phyloP scores from a whole-genome alignment of 2,113 vertebrate genomes.

The Spilogale gracilis region DNA sequence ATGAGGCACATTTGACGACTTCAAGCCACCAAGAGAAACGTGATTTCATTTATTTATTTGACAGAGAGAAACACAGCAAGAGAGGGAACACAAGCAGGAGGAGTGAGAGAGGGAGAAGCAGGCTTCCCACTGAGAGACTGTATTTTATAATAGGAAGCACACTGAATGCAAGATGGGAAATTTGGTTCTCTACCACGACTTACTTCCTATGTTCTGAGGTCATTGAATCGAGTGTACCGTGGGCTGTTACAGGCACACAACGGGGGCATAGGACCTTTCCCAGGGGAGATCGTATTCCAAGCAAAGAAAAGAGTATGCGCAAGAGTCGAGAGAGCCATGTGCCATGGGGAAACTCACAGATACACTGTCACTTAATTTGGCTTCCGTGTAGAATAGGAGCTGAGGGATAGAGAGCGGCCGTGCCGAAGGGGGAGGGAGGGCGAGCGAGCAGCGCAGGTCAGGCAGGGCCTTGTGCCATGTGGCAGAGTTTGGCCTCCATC shows the following conservation, averaged over 20 bases:
- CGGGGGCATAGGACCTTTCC: not conserved
- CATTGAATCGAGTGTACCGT: not conserved
- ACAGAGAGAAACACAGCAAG: no score
- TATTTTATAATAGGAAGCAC: no score
- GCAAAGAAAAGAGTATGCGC: not conserved
- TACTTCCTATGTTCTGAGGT: no score
- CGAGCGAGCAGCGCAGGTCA: not conserved
- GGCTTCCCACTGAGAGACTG: no score
- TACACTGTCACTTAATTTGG: not conserved
- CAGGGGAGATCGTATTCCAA: not conserved
- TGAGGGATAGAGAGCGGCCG: not conserved
- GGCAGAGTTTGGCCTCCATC: not conserved
- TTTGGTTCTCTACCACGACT: no score
- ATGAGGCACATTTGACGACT: not conserved
- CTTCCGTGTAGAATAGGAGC: not conserved
- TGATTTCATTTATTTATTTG: no score
- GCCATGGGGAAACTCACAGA: not conserved
- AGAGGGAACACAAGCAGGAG: no score
- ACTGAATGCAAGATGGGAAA: no score
- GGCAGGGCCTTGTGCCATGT: no score
- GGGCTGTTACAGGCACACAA: not conserved
- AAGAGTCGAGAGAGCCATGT: not conserved
- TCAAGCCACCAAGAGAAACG: constrained; percentile 44
- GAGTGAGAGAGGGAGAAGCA: no score
- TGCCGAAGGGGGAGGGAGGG: not conserved